Percentiles rank a stretch among this genome's conserved stretches.
Evolutionary conservation across 2,113 vertebrate species (phyloP).

Genomic region (Orientallactaga bullata): DNA sequence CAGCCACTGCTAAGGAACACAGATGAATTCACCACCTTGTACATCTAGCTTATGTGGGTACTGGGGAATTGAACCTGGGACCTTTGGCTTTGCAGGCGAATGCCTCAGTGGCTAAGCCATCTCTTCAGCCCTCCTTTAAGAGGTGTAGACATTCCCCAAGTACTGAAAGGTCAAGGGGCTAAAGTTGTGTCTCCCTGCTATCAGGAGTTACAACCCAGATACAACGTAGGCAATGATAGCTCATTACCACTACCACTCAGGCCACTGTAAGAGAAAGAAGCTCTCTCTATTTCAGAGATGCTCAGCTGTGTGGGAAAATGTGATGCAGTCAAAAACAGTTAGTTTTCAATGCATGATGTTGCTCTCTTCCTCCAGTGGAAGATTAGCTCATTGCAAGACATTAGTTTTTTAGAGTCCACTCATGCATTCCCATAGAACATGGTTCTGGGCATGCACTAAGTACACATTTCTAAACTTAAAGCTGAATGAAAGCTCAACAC

Average conservation of each 20-base stretch:
- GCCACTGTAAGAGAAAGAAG: neutral
- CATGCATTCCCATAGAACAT: neutral
- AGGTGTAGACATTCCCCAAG: no score
- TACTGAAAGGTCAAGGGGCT: neutral
- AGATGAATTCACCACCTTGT: no score
- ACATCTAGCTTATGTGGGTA: no score
- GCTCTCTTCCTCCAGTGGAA: neutral
- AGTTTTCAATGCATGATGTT: neutral
- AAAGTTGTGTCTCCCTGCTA: neutral
- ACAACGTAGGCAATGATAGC: rapidly evolving
- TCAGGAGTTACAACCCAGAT: neutral
- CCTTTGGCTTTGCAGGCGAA: no score
- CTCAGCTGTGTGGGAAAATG: neutral
- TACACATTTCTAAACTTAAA: neutral
- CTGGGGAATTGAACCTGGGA: no score
- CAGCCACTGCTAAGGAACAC: no score
- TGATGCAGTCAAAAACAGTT: neutral
- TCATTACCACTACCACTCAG: neutral
- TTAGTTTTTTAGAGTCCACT: neutral
- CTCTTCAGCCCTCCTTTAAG: no score
- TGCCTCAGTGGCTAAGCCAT: no score
- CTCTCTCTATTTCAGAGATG: neutral
- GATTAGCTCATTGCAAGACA: neutral
- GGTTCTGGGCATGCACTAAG: neutral
- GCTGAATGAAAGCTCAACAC: neutral